Percentiles rank a stretch among this genome's conserved stretches.
Evolutionary conservation across 2,113 vertebrate species (phyloP).

Genomic region (Serilophus lunatus): DNA sequence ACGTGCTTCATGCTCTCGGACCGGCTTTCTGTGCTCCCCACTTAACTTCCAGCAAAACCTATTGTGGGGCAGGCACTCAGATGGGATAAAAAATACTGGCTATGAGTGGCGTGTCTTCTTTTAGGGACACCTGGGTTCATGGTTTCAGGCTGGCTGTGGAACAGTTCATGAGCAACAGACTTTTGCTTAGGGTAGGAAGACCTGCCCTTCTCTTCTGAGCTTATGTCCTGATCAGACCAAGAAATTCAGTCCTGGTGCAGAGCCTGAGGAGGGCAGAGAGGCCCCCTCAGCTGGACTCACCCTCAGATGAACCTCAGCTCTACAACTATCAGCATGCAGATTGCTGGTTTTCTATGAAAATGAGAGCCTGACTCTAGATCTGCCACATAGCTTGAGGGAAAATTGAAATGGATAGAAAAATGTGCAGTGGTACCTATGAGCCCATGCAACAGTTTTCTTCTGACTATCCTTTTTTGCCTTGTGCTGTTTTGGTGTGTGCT

Average conservation of each 20-base stretch:
- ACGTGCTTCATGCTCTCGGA: too few relatives aligned
- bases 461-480: background rate
- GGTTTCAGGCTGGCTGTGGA: too few relatives aligned
- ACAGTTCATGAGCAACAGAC: too few relatives aligned
- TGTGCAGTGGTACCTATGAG: background rate
- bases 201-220: background rate
- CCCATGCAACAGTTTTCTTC: background rate
- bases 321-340: background rate
- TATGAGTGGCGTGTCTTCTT: too few relatives aligned
- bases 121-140: too few relatives aligned
- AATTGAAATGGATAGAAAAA: background rate
- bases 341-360: background rate
- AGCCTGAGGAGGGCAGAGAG: background rate
- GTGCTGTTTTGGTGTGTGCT: background rate
- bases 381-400: background rate
- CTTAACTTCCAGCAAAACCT: too few relatives aligned
- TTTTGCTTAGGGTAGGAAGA: background rate
- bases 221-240: background rate
- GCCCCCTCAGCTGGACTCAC: background rate
- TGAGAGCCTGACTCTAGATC: background rate
- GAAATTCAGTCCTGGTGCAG: background rate
- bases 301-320: background rate
- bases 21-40: too few relatives aligned
- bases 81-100: too few relatives aligned
- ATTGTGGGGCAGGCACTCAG: too few relatives aligned